These are phyloP conservation scores for Cygnus buccinator DNA, from an alignment of 2,113 vertebrate genomes.

Conservation along the genomic window DNA sequence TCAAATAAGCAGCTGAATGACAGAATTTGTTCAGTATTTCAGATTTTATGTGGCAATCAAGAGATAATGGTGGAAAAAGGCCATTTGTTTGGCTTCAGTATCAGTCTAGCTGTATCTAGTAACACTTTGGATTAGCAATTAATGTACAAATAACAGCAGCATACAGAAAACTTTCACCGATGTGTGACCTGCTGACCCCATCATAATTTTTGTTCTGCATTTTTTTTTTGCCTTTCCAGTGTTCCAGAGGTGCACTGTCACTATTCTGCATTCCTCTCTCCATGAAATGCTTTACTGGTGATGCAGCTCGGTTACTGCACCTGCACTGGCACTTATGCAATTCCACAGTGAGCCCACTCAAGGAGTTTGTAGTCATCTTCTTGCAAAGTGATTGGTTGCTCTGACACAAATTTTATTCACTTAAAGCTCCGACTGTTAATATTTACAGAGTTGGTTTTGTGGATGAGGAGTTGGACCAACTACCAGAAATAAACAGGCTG, in stretches of 20 bases:
- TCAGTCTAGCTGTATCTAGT: not conserved
- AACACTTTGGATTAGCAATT: not conserved
- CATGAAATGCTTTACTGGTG: not conserved
- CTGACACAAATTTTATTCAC: not conserved
- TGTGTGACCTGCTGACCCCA: not conserved
- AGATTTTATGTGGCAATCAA: not conserved
- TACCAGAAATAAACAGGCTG: not conserved
- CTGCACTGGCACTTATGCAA: not conserved
- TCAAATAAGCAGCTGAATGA: not conserved
- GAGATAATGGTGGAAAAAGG: not conserved
- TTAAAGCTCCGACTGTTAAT: not conserved
- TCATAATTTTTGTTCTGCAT: not conserved
- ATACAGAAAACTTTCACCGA: not conserved
- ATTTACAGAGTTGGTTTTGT: not conserved
- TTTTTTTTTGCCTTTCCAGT: not conserved
- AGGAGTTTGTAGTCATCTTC: not conserved
- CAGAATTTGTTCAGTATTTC: not conserved
- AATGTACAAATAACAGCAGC: not conserved
- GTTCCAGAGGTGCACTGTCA: not conserved
- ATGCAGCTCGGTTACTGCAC: not conserved
- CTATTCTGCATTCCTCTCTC: not conserved
- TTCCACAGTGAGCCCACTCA: not conserved
- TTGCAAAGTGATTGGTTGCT: not conserved
- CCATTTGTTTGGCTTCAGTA: not conserved
- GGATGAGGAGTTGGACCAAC: not conserved